phyloP scores from a whole-genome alignment of 2,797 vertebrate species.

The Crenichthys baileyi region DNA sequence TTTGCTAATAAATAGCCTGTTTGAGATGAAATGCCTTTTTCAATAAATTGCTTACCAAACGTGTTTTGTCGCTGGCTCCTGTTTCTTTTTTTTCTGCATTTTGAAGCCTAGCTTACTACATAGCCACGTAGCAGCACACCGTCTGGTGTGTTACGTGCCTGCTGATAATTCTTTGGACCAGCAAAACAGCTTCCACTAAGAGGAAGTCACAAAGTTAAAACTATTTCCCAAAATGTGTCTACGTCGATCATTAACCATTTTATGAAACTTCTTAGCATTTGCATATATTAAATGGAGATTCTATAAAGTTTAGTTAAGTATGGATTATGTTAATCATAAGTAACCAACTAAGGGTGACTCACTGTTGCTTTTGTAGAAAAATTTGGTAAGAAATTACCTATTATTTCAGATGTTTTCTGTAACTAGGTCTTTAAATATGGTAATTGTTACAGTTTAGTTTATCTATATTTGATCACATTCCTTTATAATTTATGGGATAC shows the following conservation, averaged over 20 bases:
- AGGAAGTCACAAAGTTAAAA: conserved; percentile 26
- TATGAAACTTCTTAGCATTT: too few relatives aligned
- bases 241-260: neutral
- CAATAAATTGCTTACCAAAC: neutral
- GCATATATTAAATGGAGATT: neutral
- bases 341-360: neutral
- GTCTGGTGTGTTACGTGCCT: conserved; percentile 67
- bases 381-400: neutral
- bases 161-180: conserved; percentile 70
- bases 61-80: conserved; percentile 2
- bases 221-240: conserved; percentile 20
- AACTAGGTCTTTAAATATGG: neutral
- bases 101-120: neutral
- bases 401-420: neutral
- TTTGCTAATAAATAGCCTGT: too few relatives aligned
- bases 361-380: neutral
- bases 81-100: neutral
- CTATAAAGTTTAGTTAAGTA: neutral
- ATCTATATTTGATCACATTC: neutral
- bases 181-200: conserved; percentile 52
- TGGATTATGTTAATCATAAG: neutral
- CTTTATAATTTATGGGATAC: conserved; percentile 11
- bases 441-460: neutral
- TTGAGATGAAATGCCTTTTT: too few relatives aligned
- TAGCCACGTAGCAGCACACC: too few relatives aligned